phyloP scores from a whole-genome alignment of 2,797 vertebrate genomes.

The Otolemur crassicaudatus region DNA sequence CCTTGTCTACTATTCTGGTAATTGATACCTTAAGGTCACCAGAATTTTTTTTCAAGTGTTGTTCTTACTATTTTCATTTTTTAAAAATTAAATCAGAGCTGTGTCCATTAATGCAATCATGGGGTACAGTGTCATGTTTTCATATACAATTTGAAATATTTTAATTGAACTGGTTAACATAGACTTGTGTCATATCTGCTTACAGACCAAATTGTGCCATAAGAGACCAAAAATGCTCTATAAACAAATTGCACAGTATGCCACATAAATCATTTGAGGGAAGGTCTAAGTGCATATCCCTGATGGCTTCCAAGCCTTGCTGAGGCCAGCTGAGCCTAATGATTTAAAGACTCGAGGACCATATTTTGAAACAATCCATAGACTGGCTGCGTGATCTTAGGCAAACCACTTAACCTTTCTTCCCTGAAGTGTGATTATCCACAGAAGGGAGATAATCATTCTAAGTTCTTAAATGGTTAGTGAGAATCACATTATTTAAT shows the following conservation, averaged over 20 bases:
- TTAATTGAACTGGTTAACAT: too few species aligned
- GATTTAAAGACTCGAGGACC: slow-evolving; percentile 68
- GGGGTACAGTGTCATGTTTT: too few species aligned
- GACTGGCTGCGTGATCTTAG: slow-evolving; percentile 67
- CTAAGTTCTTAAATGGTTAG: slow-evolving; percentile 67
- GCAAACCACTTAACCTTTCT: slow-evolving; percentile 76
- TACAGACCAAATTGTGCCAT: slow-evolving; percentile 9
- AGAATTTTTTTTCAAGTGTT: background rate
- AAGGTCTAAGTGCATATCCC: background rate
- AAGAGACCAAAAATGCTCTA: background rate
- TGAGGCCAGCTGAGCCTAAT: slow-evolving; percentile 54
- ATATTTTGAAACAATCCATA: slow-evolving; percentile 77
- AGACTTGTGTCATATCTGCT: background rate
- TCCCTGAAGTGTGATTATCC: slow-evolving; percentile 66
- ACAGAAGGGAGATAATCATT: slow-evolving; percentile 70
- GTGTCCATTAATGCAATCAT: too few species aligned
- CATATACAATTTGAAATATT: too few species aligned
- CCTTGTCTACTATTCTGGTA: background rate
- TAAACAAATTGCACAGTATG: slow-evolving; percentile 55
- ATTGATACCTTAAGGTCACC: background rate
- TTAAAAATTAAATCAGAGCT: background rate
- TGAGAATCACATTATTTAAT: slow-evolving; percentile 78
- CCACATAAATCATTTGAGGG: slow-evolving; percentile 28
- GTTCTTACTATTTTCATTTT: background rate
- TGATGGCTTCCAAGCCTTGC: slow-evolving; percentile 48